Evolutionary conservation across 2,797 vertebrate genomes (phyloP), one percentile per base, ranked within the genome.

Genomic region (Sebastes dallii): DNA sequence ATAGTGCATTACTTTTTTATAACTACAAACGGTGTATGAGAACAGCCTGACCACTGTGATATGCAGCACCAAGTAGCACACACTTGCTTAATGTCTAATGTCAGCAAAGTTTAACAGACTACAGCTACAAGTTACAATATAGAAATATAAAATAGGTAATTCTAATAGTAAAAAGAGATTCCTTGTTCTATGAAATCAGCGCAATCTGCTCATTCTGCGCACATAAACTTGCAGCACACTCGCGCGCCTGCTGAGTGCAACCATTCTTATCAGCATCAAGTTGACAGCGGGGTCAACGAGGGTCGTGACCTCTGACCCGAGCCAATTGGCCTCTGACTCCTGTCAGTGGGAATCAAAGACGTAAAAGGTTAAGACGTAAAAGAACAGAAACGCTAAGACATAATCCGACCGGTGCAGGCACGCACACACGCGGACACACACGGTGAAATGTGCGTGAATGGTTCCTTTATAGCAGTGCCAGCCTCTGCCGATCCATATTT

Each of bases 321-420:
- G 88, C 88, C 89, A 94, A 93, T 94, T 95, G 94, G 70, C 91
- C 92, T 87, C 75, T 92, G 88, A 94, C 90, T 89, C 79, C 87
- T 92, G 93, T 92, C 91, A 88, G 76, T 82, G 5, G 65, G 88
- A 94, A 91, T 94, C 85, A 94, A 92, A 94, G 91, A 82, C 9
- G 10, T 1, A 66, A 73, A 86, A 86, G 62, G 81, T 89, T 87
- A 86, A 86, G 84, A 85, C 54, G 61, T 71, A 82, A 91, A 90
- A 82, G 82, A 85, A 88, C 87, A 75, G 80, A 91, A 70, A 78
- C 6, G 29, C 78, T 80, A 46, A 83, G 60, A 87, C 74, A 72
- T 90, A 94, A 92, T 91, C 89, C 82, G 66, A 64, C 81, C 12
- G 60, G 75, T 77, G 65, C 76, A 52, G 46, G 65, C 77, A 80